Conservation (phyloP, 2,888 invertebrate genomes). For the Cephus spinipes region DNA sequence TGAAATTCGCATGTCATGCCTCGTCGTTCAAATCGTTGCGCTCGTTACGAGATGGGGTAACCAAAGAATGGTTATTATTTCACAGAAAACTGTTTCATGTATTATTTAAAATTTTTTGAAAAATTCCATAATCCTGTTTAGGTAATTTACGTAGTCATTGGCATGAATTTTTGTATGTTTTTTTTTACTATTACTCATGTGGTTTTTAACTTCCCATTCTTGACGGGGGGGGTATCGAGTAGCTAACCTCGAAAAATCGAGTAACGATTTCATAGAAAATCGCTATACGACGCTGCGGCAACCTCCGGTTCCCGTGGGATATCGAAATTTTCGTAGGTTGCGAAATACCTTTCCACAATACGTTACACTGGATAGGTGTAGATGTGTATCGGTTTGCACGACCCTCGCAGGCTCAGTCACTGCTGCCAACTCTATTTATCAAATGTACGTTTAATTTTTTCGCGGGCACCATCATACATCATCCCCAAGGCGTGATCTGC, state of each 20-base stretch:
- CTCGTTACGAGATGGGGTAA: not conserved
- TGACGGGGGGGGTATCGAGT: not conserved
- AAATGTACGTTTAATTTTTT: constrained; percentile 64
- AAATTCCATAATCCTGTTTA: not conserved
- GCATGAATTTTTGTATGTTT: not conserved
- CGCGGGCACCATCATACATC: constrained; percentile 59
- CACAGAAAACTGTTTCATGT: no score
- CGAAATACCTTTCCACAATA: not conserved
- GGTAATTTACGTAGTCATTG: not conserved
- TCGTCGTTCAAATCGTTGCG: not conserved
- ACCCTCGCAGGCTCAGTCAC: constrained; percentile 29
- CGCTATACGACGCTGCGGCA: not conserved
- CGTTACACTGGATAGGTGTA: not conserved
- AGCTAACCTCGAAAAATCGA: not conserved
- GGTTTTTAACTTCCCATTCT: not conserved
- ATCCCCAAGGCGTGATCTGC: constrained; percentile 56
- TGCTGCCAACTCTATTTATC: constrained; percentile 60
- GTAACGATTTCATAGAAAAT: not conserved
- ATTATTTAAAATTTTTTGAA: not conserved
- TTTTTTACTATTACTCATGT: not conserved
- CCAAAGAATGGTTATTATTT: not conserved
- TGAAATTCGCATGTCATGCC: not conserved
- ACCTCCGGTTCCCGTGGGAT: constrained; percentile 36
- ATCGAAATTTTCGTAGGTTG: constrained; percentile 34
- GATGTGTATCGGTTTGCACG: not conserved